phyloP scores from a whole-genome alignment of 1,140 invertebrate species.

The Scaptomyza montana region DNA sequence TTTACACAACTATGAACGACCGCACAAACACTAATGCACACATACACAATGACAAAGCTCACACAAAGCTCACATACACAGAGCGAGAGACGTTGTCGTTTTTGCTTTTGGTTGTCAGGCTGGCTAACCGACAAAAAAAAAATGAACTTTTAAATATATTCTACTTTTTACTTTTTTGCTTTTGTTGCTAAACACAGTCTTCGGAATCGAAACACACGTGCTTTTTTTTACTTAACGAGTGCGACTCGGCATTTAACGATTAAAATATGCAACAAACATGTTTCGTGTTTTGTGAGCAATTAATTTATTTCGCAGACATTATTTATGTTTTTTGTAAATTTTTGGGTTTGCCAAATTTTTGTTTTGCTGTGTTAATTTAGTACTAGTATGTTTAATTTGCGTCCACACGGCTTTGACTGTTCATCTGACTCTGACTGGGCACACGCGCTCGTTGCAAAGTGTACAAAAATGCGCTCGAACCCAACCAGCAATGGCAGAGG shows the following conservation, averaged over 20 bases:
- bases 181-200: neutral
- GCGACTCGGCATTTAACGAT: neutral
- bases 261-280: slow-evolving; percentile 13
- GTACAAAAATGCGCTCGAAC: slow-evolving; percentile 49
- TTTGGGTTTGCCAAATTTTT: slow-evolving; percentile 35
- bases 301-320: slow-evolving; percentile 7
- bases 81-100: slow-evolving; percentile 10
- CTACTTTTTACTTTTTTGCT: slow-evolving; percentile 15
- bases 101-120: slow-evolving; percentile 26
- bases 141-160: neutral
- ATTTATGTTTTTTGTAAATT: slow-evolving; percentile 9
- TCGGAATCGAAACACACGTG: slow-evolving; percentile 36
- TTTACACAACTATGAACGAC: slow-evolving; percentile 47
- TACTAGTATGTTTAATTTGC: slow-evolving; percentile 23
- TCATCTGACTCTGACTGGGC: slow-evolving; percentile 56
- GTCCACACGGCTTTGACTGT: slow-evolving; percentile 52
- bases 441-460: slow-evolving; percentile 62
- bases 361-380: slow-evolving; percentile 24
- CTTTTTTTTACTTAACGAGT: slow-evolving; percentile 10
- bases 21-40: slow-evolving; percentile 8
- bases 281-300: slow-evolving; percentile 5
- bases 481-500: slow-evolving; percentile 4
- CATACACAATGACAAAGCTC: slow-evolving; percentile 18
- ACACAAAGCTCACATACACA: slow-evolving; percentile 8
- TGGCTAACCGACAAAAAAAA: slow-evolving; percentile 18